Percentiles rank a stretch among this genome's conserved stretches.
These are phyloP conservation scores for Chinchilla lanigera DNA, from an alignment of 2,113 vertebrate genomes.

Conservation along the genomic window DNA sequence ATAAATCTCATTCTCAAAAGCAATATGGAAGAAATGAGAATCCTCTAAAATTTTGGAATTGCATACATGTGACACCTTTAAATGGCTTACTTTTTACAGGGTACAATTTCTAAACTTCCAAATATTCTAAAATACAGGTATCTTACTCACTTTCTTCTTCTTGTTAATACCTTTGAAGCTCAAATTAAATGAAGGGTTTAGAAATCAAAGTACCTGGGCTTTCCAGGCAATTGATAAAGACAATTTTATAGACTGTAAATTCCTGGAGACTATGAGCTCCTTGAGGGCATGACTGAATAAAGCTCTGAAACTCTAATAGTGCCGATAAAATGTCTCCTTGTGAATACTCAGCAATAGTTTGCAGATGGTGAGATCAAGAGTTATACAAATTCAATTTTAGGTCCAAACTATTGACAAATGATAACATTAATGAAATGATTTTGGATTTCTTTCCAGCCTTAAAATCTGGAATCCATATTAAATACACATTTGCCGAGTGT, in stretches of 20 bases:
- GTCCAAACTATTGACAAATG: background rate
- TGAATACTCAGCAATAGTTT: background rate
- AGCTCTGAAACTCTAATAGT: background rate
- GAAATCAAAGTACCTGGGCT: conserved; percentile 33
- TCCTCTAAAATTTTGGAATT: conserved; percentile 11
- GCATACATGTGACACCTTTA: background rate
- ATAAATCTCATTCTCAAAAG: background rate
- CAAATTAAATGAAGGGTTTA: conserved; percentile 45
- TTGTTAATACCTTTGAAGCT: conserved; percentile 28
- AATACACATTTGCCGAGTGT: background rate
- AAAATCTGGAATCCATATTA: background rate
- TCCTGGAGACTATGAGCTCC: conserved; percentile 64
- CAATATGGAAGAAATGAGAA: background rate
- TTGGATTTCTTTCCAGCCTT: background rate
- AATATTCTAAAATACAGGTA: conserved; percentile 23
- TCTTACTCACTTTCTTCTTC: conserved; percentile 49
- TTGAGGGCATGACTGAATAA: conserved; percentile 51
- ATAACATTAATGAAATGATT: conserved; percentile 21
- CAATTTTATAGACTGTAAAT: conserved; percentile 72
- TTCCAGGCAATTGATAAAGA: conserved; percentile 64
- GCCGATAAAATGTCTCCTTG: background rate
- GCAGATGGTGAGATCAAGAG: background rate
- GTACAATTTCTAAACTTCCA: conserved; percentile 27
- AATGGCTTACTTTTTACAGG: background rate
- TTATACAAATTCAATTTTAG: background rate